Conservation (phyloP, 2,888 invertebrate genomes). For the Tachina fera region DNA sequence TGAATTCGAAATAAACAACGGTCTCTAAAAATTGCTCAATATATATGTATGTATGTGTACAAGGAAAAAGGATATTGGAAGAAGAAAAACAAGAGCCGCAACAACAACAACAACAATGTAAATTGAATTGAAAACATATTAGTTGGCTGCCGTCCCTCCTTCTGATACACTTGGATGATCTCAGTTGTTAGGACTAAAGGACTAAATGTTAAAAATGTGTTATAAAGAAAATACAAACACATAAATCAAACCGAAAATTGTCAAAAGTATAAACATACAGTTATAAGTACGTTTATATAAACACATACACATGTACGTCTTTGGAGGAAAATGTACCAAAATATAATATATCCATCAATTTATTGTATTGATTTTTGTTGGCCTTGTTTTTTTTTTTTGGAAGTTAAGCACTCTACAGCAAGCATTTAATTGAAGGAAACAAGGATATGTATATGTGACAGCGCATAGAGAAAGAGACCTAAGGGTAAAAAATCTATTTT, state of each 20-base stretch:
- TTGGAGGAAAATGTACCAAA: not conserved
- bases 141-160: constrained; percentile 36
- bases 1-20: constrained; percentile 53
- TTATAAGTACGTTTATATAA: constrained; percentile 3
- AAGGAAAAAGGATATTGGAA: constrained; percentile 47
- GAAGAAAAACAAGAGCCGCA: not conserved
- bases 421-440: not conserved
- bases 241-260: constrained; percentile 61
- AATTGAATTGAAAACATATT: constrained; percentile 68
- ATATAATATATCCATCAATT: constrained; percentile 61
- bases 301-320: not conserved
- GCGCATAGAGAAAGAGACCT: too few species aligned
- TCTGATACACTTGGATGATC: constrained; percentile 16
- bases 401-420: constrained; percentile 8
- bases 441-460: too few species aligned
- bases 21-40: constrained; percentile 15
- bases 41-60: not conserved
- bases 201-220: constrained; percentile 61
- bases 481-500: too few species aligned
- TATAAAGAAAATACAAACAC: constrained; percentile 55
- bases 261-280: constrained; percentile 27
- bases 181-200: constrained; percentile 34
- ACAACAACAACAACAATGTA: constrained; percentile 21
- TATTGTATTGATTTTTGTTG: constrained; percentile 58
- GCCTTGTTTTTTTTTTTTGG: not conserved